Base-by-base conservation (phyloP, 1,140 invertebrate species). In the Trichonephila clavipes region DNA sequence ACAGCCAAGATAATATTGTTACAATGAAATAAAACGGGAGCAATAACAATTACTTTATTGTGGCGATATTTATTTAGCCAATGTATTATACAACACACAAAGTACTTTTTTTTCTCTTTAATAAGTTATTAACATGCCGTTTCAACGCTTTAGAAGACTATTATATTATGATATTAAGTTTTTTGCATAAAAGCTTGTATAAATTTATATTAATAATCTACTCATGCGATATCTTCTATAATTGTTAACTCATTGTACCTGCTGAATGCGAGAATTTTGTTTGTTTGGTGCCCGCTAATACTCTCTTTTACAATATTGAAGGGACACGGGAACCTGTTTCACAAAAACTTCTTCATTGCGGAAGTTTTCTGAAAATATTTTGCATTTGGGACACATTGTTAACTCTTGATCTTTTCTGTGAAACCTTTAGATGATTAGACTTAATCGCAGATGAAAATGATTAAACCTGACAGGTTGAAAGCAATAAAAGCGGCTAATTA, bases 331-430 rank as follows among this genome's bases (percentile, higher is more conserved):
- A 77, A 77, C 72, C 72, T 34, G 72, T 77, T 77, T 40, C 72
- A 4, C 34, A 28, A 77, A 77, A 51, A 51, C 51, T 51, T 51
- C 7, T 51, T 34, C 28, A 34, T 77, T 34, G 72, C 72, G 72
- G 72, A 77, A 77, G 72, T 77, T 18, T 77, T 77, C 34, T 34
- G 16, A 77, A 51, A 51, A 77, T 77, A 77, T 77, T 77, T 19
- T 19, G 72, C 72, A 77, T 77, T 34, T 77, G 12, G 72, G 72
- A 34, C 28, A 40, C 72, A 34, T 40, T 14, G 72, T 77, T 77
- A 77, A 77, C 72, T 77, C 34, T 77, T 77, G 72, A 77, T 77
- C 72, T 40, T 34, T 77, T 77, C 18, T 34, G 18, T 6, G 72
- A 40, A 77, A 77, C 28, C 51, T 77, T 16, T 16, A 0, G 28